Conservation (phyloP, 2,888 invertebrate genomes). For the Brachypterus glaber region DNA sequence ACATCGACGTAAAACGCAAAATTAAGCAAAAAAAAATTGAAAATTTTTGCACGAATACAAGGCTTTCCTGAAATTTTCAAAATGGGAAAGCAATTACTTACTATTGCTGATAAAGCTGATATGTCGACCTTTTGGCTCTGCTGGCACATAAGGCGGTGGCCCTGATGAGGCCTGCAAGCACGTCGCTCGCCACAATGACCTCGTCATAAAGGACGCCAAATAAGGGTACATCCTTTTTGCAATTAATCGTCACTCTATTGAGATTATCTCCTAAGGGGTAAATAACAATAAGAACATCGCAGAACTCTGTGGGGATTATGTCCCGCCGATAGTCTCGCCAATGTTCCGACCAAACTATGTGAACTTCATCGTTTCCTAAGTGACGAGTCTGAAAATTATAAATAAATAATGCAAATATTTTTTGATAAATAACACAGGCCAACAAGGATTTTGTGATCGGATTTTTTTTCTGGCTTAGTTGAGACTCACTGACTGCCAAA, state of each 20-base stretch:
- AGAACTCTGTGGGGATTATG: slow-evolving; percentile 98
- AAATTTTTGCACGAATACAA: no score
- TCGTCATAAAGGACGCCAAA: slow-evolving; percentile 96
- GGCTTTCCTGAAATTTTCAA: no score
- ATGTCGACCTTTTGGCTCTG: slow-evolving; percentile 77
- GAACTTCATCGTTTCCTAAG: slow-evolving; percentile 96
- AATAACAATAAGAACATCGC: slow-evolving; percentile 93
- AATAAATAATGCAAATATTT: slow-evolving; percentile 5
- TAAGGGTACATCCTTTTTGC: slow-evolving; percentile 82
- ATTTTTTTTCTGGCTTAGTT: no score
- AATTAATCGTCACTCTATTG: slow-evolving; percentile 78
- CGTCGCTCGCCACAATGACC: slow-evolving; percentile 62
- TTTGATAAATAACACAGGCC: no score
- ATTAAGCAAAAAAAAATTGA: no score
- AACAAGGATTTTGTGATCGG: no score
- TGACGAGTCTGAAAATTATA: slow-evolving; percentile 65
- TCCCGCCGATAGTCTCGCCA: slow-evolving; percentile 89
- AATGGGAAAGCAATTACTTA: no score
- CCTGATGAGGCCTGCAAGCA: slow-evolving; percentile 76
- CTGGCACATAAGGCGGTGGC: slow-evolving; percentile 89
- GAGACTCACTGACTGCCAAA: no score
- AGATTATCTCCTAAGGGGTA: slow-evolving; percentile 85
- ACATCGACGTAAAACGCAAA: no score
- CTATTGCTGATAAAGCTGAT: slow-evolving; percentile 87
- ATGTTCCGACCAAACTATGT: slow-evolving; percentile 99